phyloP scores from a whole-genome alignment of 2,797 vertebrate species.

The Anniella stebbinsi region DNA sequence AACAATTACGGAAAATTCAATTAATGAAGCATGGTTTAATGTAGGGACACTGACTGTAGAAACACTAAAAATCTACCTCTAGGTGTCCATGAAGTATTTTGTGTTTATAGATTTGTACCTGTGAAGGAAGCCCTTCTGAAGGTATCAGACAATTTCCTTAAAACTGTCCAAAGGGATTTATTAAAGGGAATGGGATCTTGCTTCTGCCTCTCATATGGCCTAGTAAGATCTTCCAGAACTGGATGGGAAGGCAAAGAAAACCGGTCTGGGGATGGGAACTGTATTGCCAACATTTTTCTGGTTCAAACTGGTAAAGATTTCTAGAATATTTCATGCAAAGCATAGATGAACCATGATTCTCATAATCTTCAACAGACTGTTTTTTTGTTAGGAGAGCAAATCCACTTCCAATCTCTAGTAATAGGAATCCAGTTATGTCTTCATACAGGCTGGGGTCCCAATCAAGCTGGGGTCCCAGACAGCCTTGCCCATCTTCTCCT shows the following conservation, averaged over 20 bases:
- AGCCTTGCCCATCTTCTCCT: too few species aligned
- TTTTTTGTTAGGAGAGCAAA: not conserved
- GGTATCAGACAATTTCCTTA: not conserved
- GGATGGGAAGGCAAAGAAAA: not conserved
- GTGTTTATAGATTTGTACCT: not conserved
- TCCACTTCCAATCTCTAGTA: not conserved
- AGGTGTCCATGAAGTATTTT: not conserved
- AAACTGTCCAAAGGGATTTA: not conserved
- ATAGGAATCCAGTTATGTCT: not conserved
- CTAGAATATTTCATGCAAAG: not conserved
- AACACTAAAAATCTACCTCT: not conserved
- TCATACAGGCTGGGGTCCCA: not conserved
- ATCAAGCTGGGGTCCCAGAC: too few species aligned
- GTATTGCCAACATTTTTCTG: not conserved
- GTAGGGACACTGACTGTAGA: not conserved
- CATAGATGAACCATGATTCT: not conserved
- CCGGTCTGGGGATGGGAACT: not conserved
- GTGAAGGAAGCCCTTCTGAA: not conserved
- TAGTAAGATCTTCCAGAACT: not conserved
- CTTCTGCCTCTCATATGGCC: not conserved
- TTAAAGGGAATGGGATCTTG: not conserved
- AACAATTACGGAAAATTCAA: constrained; percentile 10
- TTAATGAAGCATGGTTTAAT: not conserved
- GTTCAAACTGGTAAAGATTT: not conserved
- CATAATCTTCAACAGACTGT: too few species aligned